Evolutionary conservation across 2,113 vertebrate species (phyloP).

Genomic region (Albula goreensis): DNA sequence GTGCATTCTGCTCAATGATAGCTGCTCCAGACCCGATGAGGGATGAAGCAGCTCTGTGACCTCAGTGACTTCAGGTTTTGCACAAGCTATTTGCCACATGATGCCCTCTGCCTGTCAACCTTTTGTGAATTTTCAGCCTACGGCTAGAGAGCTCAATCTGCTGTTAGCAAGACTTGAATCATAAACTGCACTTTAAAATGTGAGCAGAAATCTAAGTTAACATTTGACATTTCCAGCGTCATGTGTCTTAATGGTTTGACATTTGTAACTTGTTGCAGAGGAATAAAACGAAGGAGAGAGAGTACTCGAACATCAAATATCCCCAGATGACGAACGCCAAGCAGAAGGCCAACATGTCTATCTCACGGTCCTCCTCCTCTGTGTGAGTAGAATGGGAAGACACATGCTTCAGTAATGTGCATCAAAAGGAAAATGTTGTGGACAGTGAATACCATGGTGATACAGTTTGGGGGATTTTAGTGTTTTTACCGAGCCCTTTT

Average conservation of each 20-base stretch:
- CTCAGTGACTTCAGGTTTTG: too few species aligned
- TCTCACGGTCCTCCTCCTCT: constrained; percentile 57
- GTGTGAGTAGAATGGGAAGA: constrained; percentile 63
- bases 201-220: neutral
- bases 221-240: neutral
- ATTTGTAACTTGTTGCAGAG: constrained; percentile 55
- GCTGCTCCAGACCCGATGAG: neutral
- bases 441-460: neutral
- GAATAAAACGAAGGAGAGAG: constrained; percentile 70
- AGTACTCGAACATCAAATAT: constrained; percentile 79
- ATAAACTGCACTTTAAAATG: neutral
- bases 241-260: neutral
- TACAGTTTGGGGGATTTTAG: neutral
- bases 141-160: too few species aligned
- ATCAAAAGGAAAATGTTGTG: neutral
- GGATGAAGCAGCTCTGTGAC: neutral
- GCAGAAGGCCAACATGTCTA: constrained; percentile 63
- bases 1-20: neutral
- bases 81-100: neutral
- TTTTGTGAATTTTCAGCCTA: neutral
- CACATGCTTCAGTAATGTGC: too few species aligned
- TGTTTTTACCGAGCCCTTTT: neutral
- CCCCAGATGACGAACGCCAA: constrained; percentile 69
- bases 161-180: neutral
- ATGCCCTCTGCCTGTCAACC: neutral